Conservation (phyloP, 1,140 invertebrate genomes). For the Drosophila tropicalis region DNA sequence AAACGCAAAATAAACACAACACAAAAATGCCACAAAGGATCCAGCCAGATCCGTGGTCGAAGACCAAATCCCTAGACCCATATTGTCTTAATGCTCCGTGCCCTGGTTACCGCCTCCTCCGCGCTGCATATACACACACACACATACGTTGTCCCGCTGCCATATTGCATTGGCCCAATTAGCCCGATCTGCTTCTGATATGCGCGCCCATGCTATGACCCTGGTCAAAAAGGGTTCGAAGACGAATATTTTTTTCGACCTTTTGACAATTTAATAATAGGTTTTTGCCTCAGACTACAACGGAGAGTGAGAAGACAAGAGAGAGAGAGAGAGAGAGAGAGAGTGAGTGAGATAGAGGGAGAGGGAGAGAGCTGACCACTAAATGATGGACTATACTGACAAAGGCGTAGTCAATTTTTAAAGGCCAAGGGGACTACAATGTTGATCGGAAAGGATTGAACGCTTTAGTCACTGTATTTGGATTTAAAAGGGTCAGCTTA, state of each 20-base stretch:
- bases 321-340: constrained; percentile 21
- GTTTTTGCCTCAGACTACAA: constrained; percentile 47
- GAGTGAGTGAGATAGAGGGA: background rate
- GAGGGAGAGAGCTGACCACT: constrained; percentile 17
- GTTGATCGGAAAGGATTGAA: no score
- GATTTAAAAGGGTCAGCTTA: no score
- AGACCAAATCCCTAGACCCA: constrained; percentile 34
- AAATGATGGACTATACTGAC: constrained; percentile 66
- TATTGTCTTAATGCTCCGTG: constrained; percentile 78
- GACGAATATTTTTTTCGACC: constrained; percentile 43
- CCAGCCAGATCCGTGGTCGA: constrained; percentile 22
- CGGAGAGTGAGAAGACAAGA: constrained; percentile 10
- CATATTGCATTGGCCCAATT: constrained; percentile 73
- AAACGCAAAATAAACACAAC: constrained; percentile 72
- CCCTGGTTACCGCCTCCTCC: constrained; percentile 46
- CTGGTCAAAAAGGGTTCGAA: constrained; percentile 36
- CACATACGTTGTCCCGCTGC: constrained; percentile 11
- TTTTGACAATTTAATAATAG: constrained; percentile 83
- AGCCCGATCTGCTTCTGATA: constrained; percentile 82
- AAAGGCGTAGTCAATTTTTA: constrained; percentile 1
- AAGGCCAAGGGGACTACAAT: background rate
- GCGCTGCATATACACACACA: background rate
- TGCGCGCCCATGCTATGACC: constrained; percentile 61
- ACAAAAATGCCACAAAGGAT: constrained; percentile 10
- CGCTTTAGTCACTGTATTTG: no score